Evolutionary conservation across 2,888 invertebrate species (phyloP).

Genomic region (Tuta absoluta): DNA sequence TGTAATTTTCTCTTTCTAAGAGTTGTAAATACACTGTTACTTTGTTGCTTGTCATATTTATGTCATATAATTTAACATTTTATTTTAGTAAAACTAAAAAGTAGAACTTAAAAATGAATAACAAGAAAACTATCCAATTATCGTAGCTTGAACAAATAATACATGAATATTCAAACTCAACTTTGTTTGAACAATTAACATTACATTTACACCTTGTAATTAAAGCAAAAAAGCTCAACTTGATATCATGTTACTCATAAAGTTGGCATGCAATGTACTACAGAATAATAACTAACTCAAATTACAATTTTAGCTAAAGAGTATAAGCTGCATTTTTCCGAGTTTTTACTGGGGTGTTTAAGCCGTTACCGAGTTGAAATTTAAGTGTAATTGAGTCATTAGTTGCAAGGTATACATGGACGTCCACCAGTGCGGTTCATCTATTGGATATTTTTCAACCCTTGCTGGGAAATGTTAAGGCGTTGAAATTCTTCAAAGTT

Average conservation of each 20-base stretch:
- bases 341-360: conserved; percentile 27
- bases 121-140: conserved; percentile 1
- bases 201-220: conserved; percentile 59
- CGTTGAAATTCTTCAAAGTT: too few species aligned
- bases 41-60: neutral
- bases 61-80: neutral
- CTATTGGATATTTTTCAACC: neutral
- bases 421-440: neutral
- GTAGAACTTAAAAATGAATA: neutral
- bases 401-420: conserved; percentile 49
- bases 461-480: too few species aligned
- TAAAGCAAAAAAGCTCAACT: conserved; percentile 54
- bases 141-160: neutral
- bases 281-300: conserved; percentile 26
- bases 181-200: conserved; percentile 59
- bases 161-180: conserved; percentile 36
- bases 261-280: conserved; percentile 43
- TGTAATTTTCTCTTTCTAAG: too few species aligned
- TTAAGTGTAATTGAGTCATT: conserved; percentile 68
- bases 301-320: conserved; percentile 22
- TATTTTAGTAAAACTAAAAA: neutral
- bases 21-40: too few species aligned
- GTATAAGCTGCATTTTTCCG: conserved; percentile 27
- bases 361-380: conserved; percentile 31
- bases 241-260: neutral